A percentile compares a stretch with the other conserved stretches of the same genome.
Conservation (phyloP, 2,888 invertebrate genomes). For the Lasiommata megera region DNA sequence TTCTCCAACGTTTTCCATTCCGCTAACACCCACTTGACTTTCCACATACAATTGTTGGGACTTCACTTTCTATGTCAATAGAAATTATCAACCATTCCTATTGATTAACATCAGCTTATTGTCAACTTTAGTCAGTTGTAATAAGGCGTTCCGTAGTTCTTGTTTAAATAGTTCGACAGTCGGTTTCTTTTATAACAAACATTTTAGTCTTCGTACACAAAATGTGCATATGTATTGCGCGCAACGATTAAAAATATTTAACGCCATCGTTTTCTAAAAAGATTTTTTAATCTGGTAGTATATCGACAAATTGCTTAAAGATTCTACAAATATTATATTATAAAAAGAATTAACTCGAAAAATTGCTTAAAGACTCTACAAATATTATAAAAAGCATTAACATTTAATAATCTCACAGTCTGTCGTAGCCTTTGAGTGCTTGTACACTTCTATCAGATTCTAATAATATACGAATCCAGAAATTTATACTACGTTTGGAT, state of each 20-base stretch:
- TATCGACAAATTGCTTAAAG: no score
- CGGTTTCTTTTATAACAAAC: slow-evolving; percentile 10
- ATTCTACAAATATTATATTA: no score
- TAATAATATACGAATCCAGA: no score
- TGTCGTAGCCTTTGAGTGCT: no score
- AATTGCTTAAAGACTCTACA: no score
- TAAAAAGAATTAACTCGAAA: no score
- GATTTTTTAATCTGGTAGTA: background rate
- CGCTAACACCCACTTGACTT: slow-evolving; percentile 46
- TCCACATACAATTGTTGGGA: slow-evolving; percentile 61
- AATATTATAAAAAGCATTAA: no score
- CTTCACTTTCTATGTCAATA: slow-evolving; percentile 57
- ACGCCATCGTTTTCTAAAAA: background rate
- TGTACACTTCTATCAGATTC: no score
- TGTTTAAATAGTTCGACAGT: slow-evolving; percentile 3
- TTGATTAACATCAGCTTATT: slow-evolving; percentile 23
- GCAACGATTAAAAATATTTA: background rate
- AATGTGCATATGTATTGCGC: background rate
- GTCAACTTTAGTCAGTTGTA: slow-evolving; percentile 26
- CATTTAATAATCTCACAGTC: no score
- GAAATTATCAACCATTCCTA: slow-evolving; percentile 38
- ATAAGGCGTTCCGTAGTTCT: slow-evolving; percentile 25
- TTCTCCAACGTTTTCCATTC: slow-evolving; percentile 59
- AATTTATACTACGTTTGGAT: no score
- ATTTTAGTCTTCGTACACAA: background rate